phyloP scores from a whole-genome alignment of 2,797 vertebrate species.

The Mormyrops boulengeri region DNA sequence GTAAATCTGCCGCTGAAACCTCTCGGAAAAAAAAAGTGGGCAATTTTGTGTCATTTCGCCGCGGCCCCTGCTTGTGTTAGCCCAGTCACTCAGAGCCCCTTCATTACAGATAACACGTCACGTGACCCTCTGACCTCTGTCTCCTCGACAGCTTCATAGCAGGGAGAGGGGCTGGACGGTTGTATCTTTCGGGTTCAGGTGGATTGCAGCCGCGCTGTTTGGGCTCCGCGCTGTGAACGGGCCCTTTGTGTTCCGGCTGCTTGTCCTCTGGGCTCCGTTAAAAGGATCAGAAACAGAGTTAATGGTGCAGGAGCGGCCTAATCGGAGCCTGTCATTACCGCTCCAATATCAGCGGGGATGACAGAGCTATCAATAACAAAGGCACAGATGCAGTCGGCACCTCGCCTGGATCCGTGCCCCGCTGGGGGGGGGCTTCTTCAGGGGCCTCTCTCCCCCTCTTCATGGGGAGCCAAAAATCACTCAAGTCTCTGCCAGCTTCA shows the following conservation, averaged over 20 bases:
- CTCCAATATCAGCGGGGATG: conserved; percentile 64
- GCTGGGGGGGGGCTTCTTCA: conserved; percentile 43
- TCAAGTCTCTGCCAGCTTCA: conserved; percentile 39
- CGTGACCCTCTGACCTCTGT: conserved; percentile 57
- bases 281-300: conserved; percentile 62
- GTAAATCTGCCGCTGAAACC: conserved; percentile 58
- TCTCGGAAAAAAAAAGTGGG: conserved; percentile 51
- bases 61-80: conserved; percentile 47
- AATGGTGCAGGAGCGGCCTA: conserved; percentile 64
- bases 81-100: conserved; percentile 43
- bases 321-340: conserved; percentile 62
- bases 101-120: conserved; percentile 56
- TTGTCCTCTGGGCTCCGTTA: conserved; percentile 48
- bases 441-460: conserved; percentile 46
- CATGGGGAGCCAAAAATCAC: conserved; percentile 46
- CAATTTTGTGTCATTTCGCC: conserved; percentile 62
- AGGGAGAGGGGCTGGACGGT: conserved; percentile 34
- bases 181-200: conserved; percentile 55
- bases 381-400: conserved; percentile 44
- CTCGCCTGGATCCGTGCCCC: conserved; percentile 56
- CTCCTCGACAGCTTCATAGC: conserved; percentile 37
- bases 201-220: conserved; percentile 42
- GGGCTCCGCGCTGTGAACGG: conserved; percentile 47
- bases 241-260: conserved; percentile 57
- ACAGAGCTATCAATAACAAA: conserved; percentile 67